Evolutionary conservation across 2,113 vertebrate species (phyloP).

Genomic region (Bombycilla garrulus): DNA sequence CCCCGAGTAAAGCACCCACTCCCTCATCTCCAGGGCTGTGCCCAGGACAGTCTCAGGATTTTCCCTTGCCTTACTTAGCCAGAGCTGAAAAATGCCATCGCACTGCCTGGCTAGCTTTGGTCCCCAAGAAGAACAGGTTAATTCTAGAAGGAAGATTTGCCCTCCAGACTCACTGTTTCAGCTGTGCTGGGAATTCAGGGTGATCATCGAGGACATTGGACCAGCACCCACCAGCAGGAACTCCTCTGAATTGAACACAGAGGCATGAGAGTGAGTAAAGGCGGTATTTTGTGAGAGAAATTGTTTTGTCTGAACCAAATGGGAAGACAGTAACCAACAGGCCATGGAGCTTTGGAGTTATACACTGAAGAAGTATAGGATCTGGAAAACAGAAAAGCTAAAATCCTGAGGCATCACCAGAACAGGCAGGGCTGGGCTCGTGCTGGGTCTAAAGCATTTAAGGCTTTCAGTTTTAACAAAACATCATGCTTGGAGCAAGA

Average conservation of each 20-base stretch:
- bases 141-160: not conserved
- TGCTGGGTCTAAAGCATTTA: not conserved
- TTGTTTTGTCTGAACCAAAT: not conserved
- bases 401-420: not conserved
- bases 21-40: not conserved
- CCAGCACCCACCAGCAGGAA: not conserved
- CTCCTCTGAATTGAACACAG: not conserved
- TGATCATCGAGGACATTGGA: not conserved
- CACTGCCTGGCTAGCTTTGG: not conserved
- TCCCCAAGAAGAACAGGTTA: not conserved
- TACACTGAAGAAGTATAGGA: not conserved
- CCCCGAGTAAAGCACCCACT: not conserved
- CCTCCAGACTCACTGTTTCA: not conserved
- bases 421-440: not conserved
- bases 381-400: not conserved
- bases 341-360: not conserved
- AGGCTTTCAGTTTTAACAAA: not conserved
- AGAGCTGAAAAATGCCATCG: not conserved
- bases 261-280: not conserved
- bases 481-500: not conserved
- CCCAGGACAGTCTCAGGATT: fast-evolving
- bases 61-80: not conserved
- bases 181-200: not conserved
- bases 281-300: not conserved
- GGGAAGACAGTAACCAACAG: not conserved